A percentile compares a stretch with the other conserved stretches of the same genome.
Conservation (phyloP, 2,797 vertebrate species). For the Sebastes cheni region DNA sequence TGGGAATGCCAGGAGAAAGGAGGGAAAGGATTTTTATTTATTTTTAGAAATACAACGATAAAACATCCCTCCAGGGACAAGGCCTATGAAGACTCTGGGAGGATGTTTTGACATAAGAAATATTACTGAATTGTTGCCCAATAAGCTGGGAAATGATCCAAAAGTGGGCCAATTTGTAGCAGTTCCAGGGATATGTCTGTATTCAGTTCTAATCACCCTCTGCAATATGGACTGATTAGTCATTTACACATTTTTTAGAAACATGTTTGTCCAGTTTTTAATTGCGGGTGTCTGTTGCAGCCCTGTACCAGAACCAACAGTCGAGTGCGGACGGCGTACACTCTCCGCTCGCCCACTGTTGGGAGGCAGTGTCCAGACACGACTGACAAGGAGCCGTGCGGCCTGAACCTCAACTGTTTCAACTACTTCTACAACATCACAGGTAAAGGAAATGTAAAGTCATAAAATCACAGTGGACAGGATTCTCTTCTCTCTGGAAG, state of each 20-base stretch:
- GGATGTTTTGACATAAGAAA: constrained; percentile 26
- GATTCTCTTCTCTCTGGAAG: background rate
- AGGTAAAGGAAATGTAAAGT: constrained; percentile 77
- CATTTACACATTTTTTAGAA: background rate
- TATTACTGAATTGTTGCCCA: constrained; percentile 1
- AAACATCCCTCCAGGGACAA: background rate
- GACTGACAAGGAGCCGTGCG: constrained; percentile 87
- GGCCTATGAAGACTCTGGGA: background rate
- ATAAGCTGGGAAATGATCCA: constrained; percentile 11
- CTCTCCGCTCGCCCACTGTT: constrained; percentile 86
- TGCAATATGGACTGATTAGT: constrained; percentile 5
- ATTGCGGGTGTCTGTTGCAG: constrained; percentile 70
- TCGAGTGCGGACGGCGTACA: constrained; percentile 85
- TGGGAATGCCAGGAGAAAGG: constrained; percentile 18
- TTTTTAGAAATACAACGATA: background rate
- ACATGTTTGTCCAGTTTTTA: background rate
- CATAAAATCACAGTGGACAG: background rate
- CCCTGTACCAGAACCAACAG: constrained; percentile 88
- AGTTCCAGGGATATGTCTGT: constrained; percentile 11
- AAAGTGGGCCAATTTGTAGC: constrained; percentile 7
- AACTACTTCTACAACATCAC: constrained; percentile 98
- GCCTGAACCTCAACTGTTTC: constrained; percentile 95
- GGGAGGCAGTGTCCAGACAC: constrained; percentile 88
- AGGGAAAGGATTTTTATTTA: background rate
- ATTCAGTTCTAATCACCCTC: constrained; percentile 11